Percentiles rank a stretch among this genome's conserved stretches.
These are phyloP conservation scores for Limnephilus lunatus DNA, from an alignment of 2,888 invertebrate species.

Conservation along the genomic window DNA sequence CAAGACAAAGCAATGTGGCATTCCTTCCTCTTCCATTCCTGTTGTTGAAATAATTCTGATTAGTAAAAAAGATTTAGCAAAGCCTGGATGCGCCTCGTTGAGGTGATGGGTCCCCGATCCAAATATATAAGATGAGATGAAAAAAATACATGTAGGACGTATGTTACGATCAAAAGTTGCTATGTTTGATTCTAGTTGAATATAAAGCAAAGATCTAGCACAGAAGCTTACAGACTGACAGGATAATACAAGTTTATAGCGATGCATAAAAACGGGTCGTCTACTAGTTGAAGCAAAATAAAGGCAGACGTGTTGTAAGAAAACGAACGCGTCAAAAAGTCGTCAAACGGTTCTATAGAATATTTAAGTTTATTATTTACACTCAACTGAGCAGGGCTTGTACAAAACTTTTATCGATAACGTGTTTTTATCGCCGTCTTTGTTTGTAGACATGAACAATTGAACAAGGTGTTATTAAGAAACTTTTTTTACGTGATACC, in stretches of 20 bases:
- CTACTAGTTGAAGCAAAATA: background rate
- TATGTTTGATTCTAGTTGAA: background rate
- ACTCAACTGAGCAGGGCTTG: too few species aligned
- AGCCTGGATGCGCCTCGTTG: too few species aligned
- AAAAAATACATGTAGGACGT: too few species aligned
- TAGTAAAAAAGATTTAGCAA: too few species aligned
- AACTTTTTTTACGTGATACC: background rate
- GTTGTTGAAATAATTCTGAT: too few species aligned
- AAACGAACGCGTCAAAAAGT: background rate
- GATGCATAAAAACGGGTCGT: background rate
- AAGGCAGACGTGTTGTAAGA: background rate
- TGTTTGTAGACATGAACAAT: background rate
- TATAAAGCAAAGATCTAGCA: background rate
- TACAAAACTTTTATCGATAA: too few species aligned
- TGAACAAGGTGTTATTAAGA: background rate
- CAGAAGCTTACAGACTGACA: background rate
- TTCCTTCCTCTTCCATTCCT: too few species aligned
- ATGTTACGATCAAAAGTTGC: too few species aligned
- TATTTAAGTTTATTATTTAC: too few species aligned
- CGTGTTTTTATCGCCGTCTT: background rate
- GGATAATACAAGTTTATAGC: background rate
- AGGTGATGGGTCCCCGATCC: too few species aligned
- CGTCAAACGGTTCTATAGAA: background rate
- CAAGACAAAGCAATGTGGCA: too few species aligned
- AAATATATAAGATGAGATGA: too few species aligned